Evolutionary conservation across 92 coral and sea anemone species (phyloP).

Genomic region (Actinostola sp.): DNA sequence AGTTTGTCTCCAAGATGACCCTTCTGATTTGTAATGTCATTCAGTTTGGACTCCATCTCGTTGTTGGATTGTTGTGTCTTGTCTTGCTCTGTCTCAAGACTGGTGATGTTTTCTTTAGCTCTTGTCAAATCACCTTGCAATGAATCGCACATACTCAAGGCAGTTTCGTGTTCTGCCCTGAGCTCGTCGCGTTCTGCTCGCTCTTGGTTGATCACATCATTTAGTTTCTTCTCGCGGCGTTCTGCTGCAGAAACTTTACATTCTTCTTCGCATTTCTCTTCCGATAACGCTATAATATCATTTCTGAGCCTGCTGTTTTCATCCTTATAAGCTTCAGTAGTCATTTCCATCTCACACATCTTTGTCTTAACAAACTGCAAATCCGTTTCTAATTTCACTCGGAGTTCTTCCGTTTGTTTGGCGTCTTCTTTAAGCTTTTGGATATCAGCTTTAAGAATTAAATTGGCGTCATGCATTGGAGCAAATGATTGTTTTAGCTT

Average conservation of each 20-base stretch:
- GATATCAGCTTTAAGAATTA: conserved; percentile 40
- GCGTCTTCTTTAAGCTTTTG: conserved; percentile 41
- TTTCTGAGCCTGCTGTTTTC: conserved; percentile 83
- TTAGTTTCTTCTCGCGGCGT: conserved; percentile 73
- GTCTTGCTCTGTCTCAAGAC: conserved; percentile 68
- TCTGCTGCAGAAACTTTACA: conserved; percentile 75
- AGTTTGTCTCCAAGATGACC: conserved; percentile 55
- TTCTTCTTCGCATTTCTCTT: conserved; percentile 78
- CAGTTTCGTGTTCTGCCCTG: conserved; percentile 56
- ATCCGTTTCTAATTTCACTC: conserved; percentile 55
- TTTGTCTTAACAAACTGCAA: conserved; percentile 74
- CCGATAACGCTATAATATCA: conserved; percentile 70
- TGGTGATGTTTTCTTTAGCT: conserved; percentile 59
- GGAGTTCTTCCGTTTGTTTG: conserved; percentile 56
- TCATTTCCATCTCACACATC: conserved; percentile 81
- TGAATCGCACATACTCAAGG: conserved; percentile 47
- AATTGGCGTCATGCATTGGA: conserved; percentile 58
- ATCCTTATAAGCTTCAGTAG: conserved; percentile 78
- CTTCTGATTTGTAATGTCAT: conserved; percentile 56
- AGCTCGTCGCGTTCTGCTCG: conserved; percentile 50
- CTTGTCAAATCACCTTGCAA: conserved; percentile 66
- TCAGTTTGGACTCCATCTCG: conserved; percentile 49
- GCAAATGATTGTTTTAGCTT: conserved; percentile 40
- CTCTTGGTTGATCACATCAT: conserved; percentile 73
- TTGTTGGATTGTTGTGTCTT: conserved; percentile 67